Conservation (phyloP, 2,113 vertebrate genomes). For the Epinephelus moara region DNA sequence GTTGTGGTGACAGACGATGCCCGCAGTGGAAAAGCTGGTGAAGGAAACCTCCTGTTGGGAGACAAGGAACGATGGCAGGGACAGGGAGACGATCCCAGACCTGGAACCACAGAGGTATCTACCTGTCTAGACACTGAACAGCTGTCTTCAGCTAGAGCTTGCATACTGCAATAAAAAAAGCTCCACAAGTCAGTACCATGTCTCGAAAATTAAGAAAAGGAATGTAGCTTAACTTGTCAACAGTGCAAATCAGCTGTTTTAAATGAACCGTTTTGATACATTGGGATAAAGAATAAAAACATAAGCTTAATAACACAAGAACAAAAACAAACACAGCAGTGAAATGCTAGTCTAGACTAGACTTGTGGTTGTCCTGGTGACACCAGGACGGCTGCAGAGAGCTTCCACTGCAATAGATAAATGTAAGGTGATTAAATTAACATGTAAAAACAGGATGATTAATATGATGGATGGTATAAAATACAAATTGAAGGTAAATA, state of each 20-base stretch:
- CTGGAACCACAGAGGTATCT: conserved; percentile 38
- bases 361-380: too few relatives aligned
- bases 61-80: conserved; percentile 56
- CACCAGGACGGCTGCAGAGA: too few relatives aligned
- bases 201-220: neutral
- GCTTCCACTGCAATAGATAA: too few relatives aligned
- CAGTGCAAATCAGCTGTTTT: conserved; percentile 10
- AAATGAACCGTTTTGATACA: too few relatives aligned
- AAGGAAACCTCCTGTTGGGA: conserved; percentile 57
- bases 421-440: too few relatives aligned
- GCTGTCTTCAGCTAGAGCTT: conserved; percentile 35
- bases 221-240: neutral
- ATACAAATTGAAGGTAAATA: too few relatives aligned
- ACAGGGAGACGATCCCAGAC: conserved; percentile 40
- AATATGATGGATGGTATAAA: too few relatives aligned
- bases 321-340: too few relatives aligned
- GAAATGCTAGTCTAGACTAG: too few relatives aligned
- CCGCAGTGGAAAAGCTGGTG: conserved; percentile 45
- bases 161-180: conserved; percentile 24
- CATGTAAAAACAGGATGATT: too few relatives aligned
- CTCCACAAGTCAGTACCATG: neutral
- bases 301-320: too few relatives aligned
- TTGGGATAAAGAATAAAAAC: too few relatives aligned
- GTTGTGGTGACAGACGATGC: conserved; percentile 59
- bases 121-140: conserved; percentile 72